These are phyloP conservation scores for Antheraea pernyi DNA, from an alignment of 1,140 invertebrate genomes.

Conservation along the genomic window DNA sequence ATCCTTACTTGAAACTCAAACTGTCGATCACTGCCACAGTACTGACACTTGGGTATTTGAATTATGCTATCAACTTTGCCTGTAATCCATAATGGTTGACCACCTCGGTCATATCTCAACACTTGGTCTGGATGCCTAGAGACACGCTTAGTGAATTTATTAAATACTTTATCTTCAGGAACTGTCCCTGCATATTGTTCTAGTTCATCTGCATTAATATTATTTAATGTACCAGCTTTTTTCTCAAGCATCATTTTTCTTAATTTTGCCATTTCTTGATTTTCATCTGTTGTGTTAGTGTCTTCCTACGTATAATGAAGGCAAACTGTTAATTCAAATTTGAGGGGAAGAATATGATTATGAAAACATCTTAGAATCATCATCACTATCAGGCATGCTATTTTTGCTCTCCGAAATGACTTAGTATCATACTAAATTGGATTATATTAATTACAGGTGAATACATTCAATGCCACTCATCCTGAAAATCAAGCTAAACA, in stretches of 20 bases:
- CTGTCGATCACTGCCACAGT: constrained; percentile 86
- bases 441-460: too few relatives aligned
- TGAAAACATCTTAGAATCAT: too few relatives aligned
- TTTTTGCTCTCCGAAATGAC: too few relatives aligned
- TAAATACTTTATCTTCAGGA: constrained; percentile 87
- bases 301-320: constrained; percentile 35
- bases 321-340: too few relatives aligned
- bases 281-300: constrained; percentile 70
- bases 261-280: constrained; percentile 83
- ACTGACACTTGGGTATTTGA: constrained; percentile 84
- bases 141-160: constrained; percentile 83
- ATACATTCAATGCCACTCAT: too few relatives aligned
- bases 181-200: constrained; percentile 79
- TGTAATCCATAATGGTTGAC: constrained; percentile 90
- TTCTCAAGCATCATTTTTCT: constrained; percentile 81
- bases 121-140: constrained; percentile 86
- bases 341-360: too few relatives aligned
- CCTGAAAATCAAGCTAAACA: too few relatives aligned
- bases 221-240: constrained; percentile 83
- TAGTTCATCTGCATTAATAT: constrained; percentile 82
- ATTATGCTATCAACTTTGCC: constrained; percentile 58
- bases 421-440: too few relatives aligned
- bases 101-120: constrained; percentile 89
- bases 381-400: too few relatives aligned
- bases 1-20: constrained; percentile 94